These are phyloP conservation scores for Brachymystax lenok DNA, from an alignment of 2,797 vertebrate species.

Conservation along the genomic window DNA sequence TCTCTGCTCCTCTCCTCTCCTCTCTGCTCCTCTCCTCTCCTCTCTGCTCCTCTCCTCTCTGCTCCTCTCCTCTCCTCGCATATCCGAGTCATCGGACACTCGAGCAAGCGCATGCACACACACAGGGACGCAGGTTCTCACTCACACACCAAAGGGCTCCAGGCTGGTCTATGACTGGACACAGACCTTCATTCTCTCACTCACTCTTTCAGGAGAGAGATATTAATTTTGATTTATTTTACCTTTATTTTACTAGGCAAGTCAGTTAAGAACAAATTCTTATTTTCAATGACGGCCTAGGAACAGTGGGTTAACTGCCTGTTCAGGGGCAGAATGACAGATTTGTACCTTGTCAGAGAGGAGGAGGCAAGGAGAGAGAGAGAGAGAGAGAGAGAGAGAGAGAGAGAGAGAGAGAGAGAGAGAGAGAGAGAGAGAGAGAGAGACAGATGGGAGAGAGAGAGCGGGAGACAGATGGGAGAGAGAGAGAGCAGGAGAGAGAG, in stretches of 20 bases:
- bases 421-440: slow-evolving; percentile 53
- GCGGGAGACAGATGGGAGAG: not conserved
- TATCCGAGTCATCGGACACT: no score
- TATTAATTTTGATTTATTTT: slow-evolving; percentile 53
- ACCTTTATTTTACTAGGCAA: no score
- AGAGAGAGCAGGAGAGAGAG: slow-evolving; percentile 37
- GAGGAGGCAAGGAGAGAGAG: no score
- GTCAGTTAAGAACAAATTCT: not conserved
- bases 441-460: no score
- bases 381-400: no score
- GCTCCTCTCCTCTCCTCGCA: slow-evolving; percentile 7
- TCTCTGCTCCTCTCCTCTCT: not conserved
- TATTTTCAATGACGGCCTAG: no score
- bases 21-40: not conserved
- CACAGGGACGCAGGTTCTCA: slow-evolving; percentile 22
- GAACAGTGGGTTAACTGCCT: no score
- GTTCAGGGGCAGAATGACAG: no score
- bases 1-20: no score
- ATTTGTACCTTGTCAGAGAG: not conserved
- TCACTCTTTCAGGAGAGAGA: slow-evolving; percentile 53
- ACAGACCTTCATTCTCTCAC: slow-evolving; percentile 32
- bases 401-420: no score
- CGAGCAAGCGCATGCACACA: no score
- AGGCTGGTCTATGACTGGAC: not conserved
- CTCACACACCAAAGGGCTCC: slow-evolving; percentile 18